phyloP scores from a whole-genome alignment of 2,888 invertebrate species.

The Lasioglossum lativentre region DNA sequence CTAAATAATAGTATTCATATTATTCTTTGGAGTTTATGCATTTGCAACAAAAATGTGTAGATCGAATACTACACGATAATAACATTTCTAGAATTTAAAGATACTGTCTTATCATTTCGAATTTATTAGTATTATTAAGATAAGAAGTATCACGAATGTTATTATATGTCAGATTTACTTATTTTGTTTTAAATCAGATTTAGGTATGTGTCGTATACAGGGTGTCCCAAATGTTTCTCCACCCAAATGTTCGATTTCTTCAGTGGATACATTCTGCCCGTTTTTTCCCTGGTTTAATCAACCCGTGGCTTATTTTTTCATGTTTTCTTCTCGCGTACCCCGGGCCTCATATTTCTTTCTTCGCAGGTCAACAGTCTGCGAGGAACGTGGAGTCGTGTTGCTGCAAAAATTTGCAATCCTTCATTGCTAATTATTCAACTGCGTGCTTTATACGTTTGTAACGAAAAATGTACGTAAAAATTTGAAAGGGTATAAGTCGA shows the following conservation, averaged over 20 bases:
- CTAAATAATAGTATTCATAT: too few species aligned
- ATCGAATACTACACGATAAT: too few species aligned
- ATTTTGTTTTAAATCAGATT: too few species aligned
- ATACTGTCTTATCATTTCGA: too few species aligned
- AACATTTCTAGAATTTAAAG: too few species aligned
- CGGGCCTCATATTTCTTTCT: slow-evolving; percentile 38
- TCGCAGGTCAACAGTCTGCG: slow-evolving; percentile 48
- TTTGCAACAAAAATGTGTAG: too few species aligned
- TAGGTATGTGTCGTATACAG: too few species aligned
- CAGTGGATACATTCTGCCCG: slow-evolving; percentile 1
- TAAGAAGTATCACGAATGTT: too few species aligned
- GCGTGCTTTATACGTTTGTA: not conserved
- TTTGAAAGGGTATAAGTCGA: not conserved
- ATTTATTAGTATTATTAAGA: too few species aligned
- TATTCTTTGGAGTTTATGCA: too few species aligned
- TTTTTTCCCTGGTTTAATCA: slow-evolving; percentile 38
- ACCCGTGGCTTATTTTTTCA: slow-evolving; percentile 35
- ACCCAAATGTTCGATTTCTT: not conserved
- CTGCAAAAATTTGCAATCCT: slow-evolving; percentile 17
- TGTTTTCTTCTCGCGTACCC: slow-evolving; percentile 20
- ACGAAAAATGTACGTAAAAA: not conserved
- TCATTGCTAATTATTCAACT: slow-evolving; percentile 33
- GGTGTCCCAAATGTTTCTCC: too few species aligned
- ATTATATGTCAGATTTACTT: too few species aligned
- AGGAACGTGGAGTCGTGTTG: slow-evolving; percentile 38